phyloP scores from a whole-genome alignment of 2,113 vertebrate species.

The Malurus elegans region DNA sequence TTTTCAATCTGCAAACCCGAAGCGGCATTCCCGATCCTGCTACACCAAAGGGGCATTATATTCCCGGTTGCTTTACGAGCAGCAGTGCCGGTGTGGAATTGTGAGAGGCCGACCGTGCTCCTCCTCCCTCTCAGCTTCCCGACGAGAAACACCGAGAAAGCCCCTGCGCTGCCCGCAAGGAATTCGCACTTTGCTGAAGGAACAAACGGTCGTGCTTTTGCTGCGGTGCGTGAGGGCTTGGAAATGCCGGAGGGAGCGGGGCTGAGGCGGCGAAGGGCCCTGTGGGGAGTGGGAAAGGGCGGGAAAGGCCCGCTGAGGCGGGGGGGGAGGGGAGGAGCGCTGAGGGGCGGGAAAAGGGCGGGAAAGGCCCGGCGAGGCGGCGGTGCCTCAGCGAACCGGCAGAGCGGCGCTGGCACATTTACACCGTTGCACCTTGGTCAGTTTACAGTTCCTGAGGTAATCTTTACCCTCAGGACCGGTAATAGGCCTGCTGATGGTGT shows the following conservation, averaged over 20 bases:
- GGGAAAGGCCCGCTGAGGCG: neutral
- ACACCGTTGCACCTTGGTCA: neutral
- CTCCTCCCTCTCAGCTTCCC: neutral
- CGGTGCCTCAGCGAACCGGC: neutral
- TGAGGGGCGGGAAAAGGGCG: neutral
- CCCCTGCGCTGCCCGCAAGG: fast-evolving
- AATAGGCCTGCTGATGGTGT: neutral
- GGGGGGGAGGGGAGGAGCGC: neutral
- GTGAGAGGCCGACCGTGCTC: neutral
- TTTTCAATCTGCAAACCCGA: neutral
- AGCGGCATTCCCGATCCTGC: neutral
- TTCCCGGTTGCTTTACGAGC: too few species aligned
- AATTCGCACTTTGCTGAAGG: neutral
- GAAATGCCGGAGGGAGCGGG: too few species aligned
- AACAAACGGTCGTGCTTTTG: neutral
- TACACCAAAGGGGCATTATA: neutral
- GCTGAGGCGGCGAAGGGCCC: fast-evolving
- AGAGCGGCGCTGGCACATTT: fast-evolving
- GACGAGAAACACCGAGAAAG: neutral
- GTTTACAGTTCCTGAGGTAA: neutral
- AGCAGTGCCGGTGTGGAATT: fast-evolving
- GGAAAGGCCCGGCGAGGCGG: neutral
- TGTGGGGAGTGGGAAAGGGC: neutral
- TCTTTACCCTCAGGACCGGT: neutral
- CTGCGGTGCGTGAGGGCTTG: neutral